These are phyloP conservation scores for Andrena fulva DNA, from an alignment of 2,888 invertebrate species.

Conservation along the genomic window DNA sequence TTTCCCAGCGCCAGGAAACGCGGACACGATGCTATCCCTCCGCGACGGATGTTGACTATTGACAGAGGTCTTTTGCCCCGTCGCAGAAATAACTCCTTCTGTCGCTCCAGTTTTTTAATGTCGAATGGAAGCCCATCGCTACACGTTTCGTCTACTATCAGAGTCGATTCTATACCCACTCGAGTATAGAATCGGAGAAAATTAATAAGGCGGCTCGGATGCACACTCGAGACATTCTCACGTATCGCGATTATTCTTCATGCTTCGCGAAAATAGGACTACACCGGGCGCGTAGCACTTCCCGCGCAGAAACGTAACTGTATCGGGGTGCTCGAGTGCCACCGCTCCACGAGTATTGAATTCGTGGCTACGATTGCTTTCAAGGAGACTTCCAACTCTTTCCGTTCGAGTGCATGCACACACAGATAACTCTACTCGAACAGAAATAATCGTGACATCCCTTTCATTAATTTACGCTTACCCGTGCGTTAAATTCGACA, in stretches of 20 bases:
- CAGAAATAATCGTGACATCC: background rate
- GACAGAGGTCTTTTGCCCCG: background rate
- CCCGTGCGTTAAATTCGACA: too few relatives aligned
- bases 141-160: slow-evolving; percentile 12
- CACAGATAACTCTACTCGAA: background rate
- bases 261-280: slow-evolving; percentile 9
- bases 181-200: slow-evolving; percentile 8
- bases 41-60: background rate
- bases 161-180: slow-evolving; percentile 25
- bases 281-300: slow-evolving; percentile 41
- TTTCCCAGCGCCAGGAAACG: slow-evolving; percentile 13
- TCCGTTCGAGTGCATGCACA: background rate
- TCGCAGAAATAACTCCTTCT: background rate
- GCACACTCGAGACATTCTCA: slow-evolving; percentile 45
- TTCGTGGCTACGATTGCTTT: background rate
- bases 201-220: slow-evolving; percentile 42
- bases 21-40: background rate
- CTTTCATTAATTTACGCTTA: background rate
- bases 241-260: slow-evolving; percentile 50
- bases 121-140: background rate
- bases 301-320: slow-evolving; percentile 34
- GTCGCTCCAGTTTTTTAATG: slow-evolving; percentile 19
- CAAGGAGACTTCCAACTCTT: background rate
- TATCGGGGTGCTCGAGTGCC: slow-evolving; percentile 3
- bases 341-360: background rate